These are phyloP conservation scores for Gouania willdenowi DNA, from an alignment of 2,797 vertebrate species.

Conservation along the genomic window DNA sequence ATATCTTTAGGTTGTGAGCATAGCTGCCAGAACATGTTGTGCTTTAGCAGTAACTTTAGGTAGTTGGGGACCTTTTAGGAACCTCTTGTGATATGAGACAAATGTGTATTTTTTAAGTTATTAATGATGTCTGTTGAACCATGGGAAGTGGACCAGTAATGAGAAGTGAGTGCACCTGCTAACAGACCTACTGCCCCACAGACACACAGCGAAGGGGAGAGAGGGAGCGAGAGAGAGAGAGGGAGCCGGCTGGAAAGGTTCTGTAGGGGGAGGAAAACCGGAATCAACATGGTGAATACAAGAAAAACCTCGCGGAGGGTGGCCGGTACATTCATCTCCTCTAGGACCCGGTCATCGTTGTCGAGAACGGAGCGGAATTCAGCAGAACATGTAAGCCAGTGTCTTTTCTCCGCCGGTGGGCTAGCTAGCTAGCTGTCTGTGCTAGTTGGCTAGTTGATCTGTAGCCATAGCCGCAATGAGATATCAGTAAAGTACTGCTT, in stretches of 20 bases:
- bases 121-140: too few species aligned
- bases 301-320: constrained; percentile 81
- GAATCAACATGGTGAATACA: constrained; percentile 88
- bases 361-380: constrained; percentile 69
- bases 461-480: constrained; percentile 59
- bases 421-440: constrained; percentile 56
- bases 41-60: too few species aligned
- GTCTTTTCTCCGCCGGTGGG: constrained; percentile 62
- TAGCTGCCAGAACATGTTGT: too few species aligned
- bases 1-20: too few species aligned
- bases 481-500: constrained; percentile 25
- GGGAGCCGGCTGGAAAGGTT: constrained; percentile 67
- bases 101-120: too few species aligned
- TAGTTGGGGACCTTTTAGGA: too few species aligned
- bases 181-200: background rate
- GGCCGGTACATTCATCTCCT: constrained; percentile 74
- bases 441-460: constrained; percentile 50
- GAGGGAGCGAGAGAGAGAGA: constrained; percentile 54
- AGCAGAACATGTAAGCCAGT: constrained; percentile 78
- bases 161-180: too few species aligned
- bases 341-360: constrained; percentile 80
- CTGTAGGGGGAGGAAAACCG: constrained; percentile 43
- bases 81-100: too few species aligned
- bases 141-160: too few species aligned
- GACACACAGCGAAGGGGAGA: constrained; percentile 32